These are phyloP conservation scores for Gasterosteus nipponicus DNA, from an alignment of 2,113 vertebrate genomes.

Conservation along the genomic window DNA sequence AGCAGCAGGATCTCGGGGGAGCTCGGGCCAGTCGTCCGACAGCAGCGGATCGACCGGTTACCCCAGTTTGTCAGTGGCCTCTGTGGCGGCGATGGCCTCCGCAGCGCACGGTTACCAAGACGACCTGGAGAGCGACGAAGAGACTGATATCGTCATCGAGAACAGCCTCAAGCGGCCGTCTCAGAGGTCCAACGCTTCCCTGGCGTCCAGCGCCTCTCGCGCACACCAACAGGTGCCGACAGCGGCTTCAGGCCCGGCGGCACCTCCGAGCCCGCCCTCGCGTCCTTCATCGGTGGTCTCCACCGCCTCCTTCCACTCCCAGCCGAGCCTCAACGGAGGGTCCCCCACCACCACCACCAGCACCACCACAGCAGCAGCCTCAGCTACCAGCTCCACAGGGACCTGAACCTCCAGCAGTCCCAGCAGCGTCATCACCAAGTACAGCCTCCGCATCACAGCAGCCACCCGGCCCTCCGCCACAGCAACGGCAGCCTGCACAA, in stretches of 20 bases:
- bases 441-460: constrained; percentile 75
- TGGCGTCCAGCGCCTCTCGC: constrained; percentile 68
- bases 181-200: constrained; percentile 77
- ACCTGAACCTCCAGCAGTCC: constrained; percentile 82
- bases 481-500: constrained; percentile 92
- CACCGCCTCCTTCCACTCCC: constrained; percentile 85
- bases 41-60: constrained; percentile 86
- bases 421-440: constrained; percentile 70
- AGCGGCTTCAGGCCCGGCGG: not conserved
- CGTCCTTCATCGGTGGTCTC: constrained; percentile 79
- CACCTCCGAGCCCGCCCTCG: constrained; percentile 75
- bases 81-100: constrained; percentile 48
- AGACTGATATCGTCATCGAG: constrained; percentile 94
- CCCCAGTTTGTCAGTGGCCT: constrained; percentile 82
- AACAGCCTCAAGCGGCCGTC: constrained; percentile 86
- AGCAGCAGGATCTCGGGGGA: constrained; percentile 90
- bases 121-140: constrained; percentile 95
- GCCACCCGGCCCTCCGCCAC: constrained; percentile 83
- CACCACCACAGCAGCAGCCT: constrained; percentile 76
- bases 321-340: constrained; percentile 85
- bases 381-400: constrained; percentile 86
- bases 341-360: constrained; percentile 67
- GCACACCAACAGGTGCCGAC: constrained; percentile 52
- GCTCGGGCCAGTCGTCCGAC: constrained; percentile 92
- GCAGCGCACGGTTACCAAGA: constrained; percentile 88